Percentiles rank a stretch among this genome's conserved stretches.
Conservation (phyloP, 2,113 vertebrate species). For the Octodon degus region DNA sequence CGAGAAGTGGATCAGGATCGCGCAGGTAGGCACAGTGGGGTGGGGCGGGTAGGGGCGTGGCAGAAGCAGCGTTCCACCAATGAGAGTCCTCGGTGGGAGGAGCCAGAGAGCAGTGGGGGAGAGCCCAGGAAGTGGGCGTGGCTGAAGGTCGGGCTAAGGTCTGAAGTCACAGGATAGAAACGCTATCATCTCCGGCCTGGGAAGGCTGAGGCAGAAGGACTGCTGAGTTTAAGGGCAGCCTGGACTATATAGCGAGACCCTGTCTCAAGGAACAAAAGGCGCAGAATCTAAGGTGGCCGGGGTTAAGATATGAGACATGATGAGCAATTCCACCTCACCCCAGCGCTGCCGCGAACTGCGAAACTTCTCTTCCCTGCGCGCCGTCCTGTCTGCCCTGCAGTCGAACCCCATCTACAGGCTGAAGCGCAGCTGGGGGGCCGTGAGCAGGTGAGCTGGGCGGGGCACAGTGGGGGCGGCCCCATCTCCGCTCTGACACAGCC, state of each 20-base stretch:
- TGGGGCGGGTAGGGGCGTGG: not conserved
- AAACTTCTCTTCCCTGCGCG: conserved; percentile 93
- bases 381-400: conserved; percentile 93
- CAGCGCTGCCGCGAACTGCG: conserved; percentile 90
- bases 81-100: not conserved
- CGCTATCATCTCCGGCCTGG: not conserved
- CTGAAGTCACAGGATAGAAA: not conserved
- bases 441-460: conserved; percentile 87
- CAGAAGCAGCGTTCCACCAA: not conserved
- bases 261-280: not conserved
- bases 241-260: not conserved
- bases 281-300: not conserved
- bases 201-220: not conserved
- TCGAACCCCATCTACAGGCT: conserved; percentile 93
- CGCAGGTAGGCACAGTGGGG: conserved; percentile 85
- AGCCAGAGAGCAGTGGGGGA: not conserved
- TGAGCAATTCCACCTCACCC: not conserved
- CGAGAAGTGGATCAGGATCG: conserved; percentile 93
- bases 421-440: conserved; percentile 91
- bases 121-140: no score
- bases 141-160: not conserved
- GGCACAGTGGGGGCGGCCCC: no score
- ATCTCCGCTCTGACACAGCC: not conserved
- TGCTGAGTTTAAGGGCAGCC: not conserved
- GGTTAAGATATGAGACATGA: not conserved